These are phyloP conservation scores for Petrolisthes cinctipes DNA, from an alignment of 2,888 invertebrate species.

Conservation along the genomic window DNA sequence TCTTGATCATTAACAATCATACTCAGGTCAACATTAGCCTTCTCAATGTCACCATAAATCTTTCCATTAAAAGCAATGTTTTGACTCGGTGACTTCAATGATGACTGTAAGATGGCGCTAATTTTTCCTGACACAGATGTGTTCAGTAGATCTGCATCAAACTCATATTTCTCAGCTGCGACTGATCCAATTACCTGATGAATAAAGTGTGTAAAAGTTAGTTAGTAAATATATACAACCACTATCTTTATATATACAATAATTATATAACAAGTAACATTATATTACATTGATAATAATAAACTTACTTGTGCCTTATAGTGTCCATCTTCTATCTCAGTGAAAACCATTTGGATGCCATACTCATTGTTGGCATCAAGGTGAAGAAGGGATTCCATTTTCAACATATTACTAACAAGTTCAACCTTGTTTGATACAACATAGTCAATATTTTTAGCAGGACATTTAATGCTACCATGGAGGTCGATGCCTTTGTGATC, in stretches of 20 bases:
- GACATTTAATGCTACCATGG: background rate
- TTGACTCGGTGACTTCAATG: background rate
- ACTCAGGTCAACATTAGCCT: slow-evolving; percentile 29
- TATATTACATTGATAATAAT: background rate
- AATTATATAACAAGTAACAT: too few species aligned
- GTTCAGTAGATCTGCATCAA: slow-evolving; percentile 13
- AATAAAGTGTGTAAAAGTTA: background rate
- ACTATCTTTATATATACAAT: too few species aligned
- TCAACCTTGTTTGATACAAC: background rate
- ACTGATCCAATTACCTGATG: background rate
- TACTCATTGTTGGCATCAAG: background rate
- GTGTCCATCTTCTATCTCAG: background rate
- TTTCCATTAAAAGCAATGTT: background rate
- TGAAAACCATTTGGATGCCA: background rate
- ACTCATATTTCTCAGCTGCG: background rate
- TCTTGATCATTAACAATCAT: slow-evolving; percentile 19
- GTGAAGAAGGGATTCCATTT: slow-evolving; percentile 22
- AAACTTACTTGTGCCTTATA: background rate
- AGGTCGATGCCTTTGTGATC: background rate
- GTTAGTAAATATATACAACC: too few species aligned
- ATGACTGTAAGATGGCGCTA: background rate
- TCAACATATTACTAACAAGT: background rate
- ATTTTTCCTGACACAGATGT: slow-evolving; percentile 29
- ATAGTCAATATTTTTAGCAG: background rate
- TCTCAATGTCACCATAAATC: slow-evolving; percentile 38